A percentile compares a stretch with the other conserved stretches of the same genome.
Evolutionary conservation across 1,140 invertebrate genomes (phyloP).

Genomic region (Rhynchophorus ferrugineus): DNA sequence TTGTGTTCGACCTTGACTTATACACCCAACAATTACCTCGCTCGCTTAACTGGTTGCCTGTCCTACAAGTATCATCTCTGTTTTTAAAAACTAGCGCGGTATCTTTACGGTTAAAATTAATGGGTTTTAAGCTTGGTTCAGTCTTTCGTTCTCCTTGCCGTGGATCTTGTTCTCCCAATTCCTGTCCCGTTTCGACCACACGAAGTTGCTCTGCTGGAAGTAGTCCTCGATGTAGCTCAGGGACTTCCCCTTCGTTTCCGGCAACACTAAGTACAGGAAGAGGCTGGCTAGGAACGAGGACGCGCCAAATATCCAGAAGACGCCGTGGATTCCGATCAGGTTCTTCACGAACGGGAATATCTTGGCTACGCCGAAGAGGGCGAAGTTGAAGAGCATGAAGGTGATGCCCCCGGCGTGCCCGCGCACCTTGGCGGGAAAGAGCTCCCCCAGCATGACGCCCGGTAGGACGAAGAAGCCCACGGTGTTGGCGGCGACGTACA

Average conservation of each 20-base stretch:
- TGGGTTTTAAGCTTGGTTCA: constrained; percentile 3
- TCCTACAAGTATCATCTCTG: too few species aligned
- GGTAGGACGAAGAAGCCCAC: constrained; percentile 63
- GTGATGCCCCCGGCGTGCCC: constrained; percentile 51
- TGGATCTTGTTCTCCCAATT: constrained; percentile 15
- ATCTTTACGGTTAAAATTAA: neutral
- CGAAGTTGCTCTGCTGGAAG: constrained; percentile 55
- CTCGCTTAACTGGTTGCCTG: too few species aligned
- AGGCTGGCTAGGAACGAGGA: constrained; percentile 53
- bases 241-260: constrained; percentile 74
- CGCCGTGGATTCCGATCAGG: constrained; percentile 51
- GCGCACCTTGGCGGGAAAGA: constrained; percentile 54
- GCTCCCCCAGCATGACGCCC: constrained; percentile 61
- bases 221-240: constrained; percentile 75
- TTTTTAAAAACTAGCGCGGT: too few species aligned
- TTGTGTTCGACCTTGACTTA: too few species aligned
- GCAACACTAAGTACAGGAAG: constrained; percentile 64
- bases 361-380: constrained; percentile 66
- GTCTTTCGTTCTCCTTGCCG: constrained; percentile 3
- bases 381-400: constrained; percentile 60
- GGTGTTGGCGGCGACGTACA: constrained; percentile 63
- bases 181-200: constrained; percentile 23
- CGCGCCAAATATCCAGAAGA: constrained; percentile 62
- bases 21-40: too few species aligned
- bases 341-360: constrained; percentile 55